phyloP scores from a whole-genome alignment of 2,797 vertebrate species.

The Nyctalus aviator region DNA sequence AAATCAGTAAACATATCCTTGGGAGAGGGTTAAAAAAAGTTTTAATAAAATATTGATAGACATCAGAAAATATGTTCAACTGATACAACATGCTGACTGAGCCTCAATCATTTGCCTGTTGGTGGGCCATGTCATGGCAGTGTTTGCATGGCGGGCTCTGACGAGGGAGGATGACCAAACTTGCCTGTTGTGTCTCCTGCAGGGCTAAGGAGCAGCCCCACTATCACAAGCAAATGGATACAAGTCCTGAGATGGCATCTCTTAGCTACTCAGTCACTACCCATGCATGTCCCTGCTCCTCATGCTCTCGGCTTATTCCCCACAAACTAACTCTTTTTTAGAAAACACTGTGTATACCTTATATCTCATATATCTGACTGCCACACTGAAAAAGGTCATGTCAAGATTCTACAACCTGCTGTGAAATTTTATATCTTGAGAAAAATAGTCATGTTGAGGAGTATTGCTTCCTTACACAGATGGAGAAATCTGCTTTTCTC shows the following conservation, averaged over 20 bases:
- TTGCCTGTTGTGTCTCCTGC: not conserved
- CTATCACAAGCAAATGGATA: not conserved
- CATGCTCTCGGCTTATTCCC: not conserved
- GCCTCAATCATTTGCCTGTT: not conserved
- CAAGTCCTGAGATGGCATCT: not conserved
- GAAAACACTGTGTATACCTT: rapidly evolving
- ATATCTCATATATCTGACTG: not conserved
- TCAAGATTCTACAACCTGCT: not conserved
- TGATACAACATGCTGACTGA: not conserved
- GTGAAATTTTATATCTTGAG: not conserved
- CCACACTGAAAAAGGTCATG: not conserved
- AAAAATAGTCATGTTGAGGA: not conserved
- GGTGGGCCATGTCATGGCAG: not conserved
- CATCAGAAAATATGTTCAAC: not conserved
- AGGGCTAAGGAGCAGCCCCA: too few relatives aligned
- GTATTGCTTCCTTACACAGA: not conserved
- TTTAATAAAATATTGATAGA: too few relatives aligned
- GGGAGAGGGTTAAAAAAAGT: too few relatives aligned
- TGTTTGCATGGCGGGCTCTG: not conserved
- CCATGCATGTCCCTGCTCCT: not conserved
- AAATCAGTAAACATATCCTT: too few relatives aligned
- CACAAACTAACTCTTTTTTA: not conserved
- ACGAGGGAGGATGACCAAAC: not conserved
- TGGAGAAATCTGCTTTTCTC: not conserved
- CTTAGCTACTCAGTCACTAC: not conserved